These are phyloP conservation scores for Acipenser ruthenus DNA, from an alignment of 2,797 vertebrate genomes.

Conservation along the genomic window DNA sequence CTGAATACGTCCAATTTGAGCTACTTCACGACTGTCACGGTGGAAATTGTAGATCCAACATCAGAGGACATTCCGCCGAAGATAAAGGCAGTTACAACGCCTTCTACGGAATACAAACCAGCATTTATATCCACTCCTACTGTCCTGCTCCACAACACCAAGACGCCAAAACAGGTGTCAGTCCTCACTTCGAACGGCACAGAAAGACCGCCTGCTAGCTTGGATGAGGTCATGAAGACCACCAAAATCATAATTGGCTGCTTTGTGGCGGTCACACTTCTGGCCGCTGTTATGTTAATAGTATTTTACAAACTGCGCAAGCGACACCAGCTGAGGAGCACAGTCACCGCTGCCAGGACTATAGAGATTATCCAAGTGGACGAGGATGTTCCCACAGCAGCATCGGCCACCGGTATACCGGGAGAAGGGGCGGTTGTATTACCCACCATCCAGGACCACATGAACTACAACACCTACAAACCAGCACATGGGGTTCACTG, in stretches of 20 bases:
- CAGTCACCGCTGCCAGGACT: constrained; percentile 81
- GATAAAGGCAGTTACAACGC: constrained; percentile 80
- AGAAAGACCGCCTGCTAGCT: constrained; percentile 74
- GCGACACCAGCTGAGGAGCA: constrained; percentile 90
- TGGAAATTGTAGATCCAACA: constrained; percentile 83
- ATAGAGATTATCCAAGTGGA: constrained; percentile 92
- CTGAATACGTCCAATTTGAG: constrained; percentile 95
- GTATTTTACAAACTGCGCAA: constrained; percentile 97
- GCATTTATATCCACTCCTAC: constrained; percentile 94
- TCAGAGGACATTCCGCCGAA: constrained; percentile 78
- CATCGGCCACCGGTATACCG: constrained; percentile 63
- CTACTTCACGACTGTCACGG: constrained; percentile 93
- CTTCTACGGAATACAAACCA: constrained; percentile 86
- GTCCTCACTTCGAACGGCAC: constrained; percentile 67
- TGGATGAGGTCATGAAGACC: constrained; percentile 97
- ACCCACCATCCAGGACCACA: constrained; percentile 81
- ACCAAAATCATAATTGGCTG: constrained; percentile 98
- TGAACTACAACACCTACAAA: constrained; percentile 90
- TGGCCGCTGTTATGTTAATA: constrained; percentile 92
- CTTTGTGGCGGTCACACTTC: constrained; percentile 90
- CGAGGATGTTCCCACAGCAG: constrained; percentile 72
- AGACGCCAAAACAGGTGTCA: constrained; percentile 75
- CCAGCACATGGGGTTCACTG: constrained; percentile 80
- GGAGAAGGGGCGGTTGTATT: constrained; percentile 78
- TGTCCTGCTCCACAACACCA: constrained; percentile 83